Evolutionary conservation across 2,888 invertebrate genomes (phyloP).

Genomic region (Rhimphoctona megacephalus): DNA sequence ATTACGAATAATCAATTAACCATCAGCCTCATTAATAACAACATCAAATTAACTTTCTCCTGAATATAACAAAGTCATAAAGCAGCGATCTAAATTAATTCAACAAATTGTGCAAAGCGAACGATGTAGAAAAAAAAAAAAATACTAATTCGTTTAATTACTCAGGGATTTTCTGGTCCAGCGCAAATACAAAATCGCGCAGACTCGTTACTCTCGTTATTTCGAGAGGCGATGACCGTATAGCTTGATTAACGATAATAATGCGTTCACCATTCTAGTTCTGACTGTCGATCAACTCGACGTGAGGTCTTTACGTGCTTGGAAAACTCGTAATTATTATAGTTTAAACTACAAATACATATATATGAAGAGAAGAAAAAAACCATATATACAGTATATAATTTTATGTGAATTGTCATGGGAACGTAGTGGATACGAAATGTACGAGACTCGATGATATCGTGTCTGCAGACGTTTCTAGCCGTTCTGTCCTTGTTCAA

Average conservation of each 20-base stretch:
- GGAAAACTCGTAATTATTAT: slow-evolving; percentile 68
- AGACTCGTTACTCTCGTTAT: slow-evolving; percentile 63
- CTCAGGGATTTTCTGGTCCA: neutral
- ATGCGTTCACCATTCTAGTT: slow-evolving; percentile 43
- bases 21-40: slow-evolving; percentile 1
- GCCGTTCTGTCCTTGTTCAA: slow-evolving; percentile 1
- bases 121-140: neutral
- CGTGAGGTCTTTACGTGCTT: slow-evolving; percentile 67
- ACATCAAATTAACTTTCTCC: too few relatives aligned
- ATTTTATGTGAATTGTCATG: slow-evolving; percentile 52
- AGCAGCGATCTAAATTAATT: neutral
- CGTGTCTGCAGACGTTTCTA: slow-evolving; percentile 49
- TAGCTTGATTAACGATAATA: slow-evolving; percentile 39
- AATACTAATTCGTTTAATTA: neutral
- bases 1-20: neutral
- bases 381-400: neutral
- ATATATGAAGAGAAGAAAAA: neutral
- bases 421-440: slow-evolving; percentile 55
- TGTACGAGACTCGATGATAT: slow-evolving; percentile 49
- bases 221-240: slow-evolving; percentile 58
- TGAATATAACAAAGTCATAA: neutral
- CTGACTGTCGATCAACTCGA: slow-evolving; percentile 67
- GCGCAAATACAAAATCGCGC: slow-evolving; percentile 29
- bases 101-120: neutral
- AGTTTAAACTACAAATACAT: slow-evolving; percentile 49